Conservation (phyloP, 2,797 vertebrate genomes). For the Sebastes kiyomatsui region DNA sequence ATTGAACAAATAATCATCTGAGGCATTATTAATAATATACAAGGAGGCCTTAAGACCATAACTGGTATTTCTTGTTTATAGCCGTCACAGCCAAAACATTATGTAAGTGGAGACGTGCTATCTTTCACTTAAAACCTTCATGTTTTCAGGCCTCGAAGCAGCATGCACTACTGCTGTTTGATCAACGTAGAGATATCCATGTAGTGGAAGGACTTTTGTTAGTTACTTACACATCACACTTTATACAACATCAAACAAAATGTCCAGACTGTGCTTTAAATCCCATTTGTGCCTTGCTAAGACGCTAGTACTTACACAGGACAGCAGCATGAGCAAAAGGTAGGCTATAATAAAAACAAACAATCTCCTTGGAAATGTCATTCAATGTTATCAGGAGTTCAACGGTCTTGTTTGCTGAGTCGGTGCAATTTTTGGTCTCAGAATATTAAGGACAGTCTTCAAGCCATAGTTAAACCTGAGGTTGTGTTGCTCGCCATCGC, state of each 20-base stretch:
- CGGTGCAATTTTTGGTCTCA: constrained; percentile 56
- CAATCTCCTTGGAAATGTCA: constrained; percentile 7
- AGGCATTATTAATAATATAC: constrained; percentile 1
- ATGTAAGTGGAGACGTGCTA: not conserved
- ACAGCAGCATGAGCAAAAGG: not conserved
- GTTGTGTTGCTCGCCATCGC: not conserved
- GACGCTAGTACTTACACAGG: not conserved
- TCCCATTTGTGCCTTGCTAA: not conserved
- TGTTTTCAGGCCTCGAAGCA: not conserved
- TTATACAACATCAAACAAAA: not conserved
- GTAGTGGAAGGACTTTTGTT: not conserved
- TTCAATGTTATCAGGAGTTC: not conserved
- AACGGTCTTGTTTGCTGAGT: not conserved
- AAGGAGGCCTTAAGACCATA: not conserved
- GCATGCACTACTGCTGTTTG: not conserved
- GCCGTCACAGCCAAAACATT: not conserved
- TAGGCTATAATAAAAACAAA: not conserved
- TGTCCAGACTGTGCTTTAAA: constrained; percentile 8
- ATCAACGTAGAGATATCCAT: not conserved
- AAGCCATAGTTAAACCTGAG: constrained; percentile 54
- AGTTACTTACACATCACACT: not conserved
- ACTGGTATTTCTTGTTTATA: not conserved
- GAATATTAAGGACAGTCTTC: constrained; percentile 30
- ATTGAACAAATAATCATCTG: constrained; percentile 24
- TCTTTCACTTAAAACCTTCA: not conserved